phyloP scores from a whole-genome alignment of 1,140 invertebrate species.

The Mactra quadrangularis region DNA sequence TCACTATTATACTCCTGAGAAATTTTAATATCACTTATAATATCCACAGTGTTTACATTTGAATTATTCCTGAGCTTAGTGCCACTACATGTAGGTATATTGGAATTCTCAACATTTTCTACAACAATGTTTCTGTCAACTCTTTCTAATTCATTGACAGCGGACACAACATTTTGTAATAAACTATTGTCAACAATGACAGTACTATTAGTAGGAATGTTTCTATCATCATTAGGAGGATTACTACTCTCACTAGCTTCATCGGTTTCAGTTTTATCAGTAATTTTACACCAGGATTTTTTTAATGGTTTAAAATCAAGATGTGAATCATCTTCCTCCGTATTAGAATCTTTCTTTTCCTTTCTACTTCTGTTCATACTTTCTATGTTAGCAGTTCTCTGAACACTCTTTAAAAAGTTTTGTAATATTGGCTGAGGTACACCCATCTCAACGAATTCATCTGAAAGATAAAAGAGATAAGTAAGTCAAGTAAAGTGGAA shows the following conservation, averaged over 20 bases:
- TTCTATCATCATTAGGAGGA: background rate
- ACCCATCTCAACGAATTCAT: conserved; percentile 29
- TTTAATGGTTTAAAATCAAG: conserved; percentile 7
- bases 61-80: too few species aligned
- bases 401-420: conserved; percentile 59
- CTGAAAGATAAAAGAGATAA: conserved; percentile 30
- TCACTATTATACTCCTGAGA: background rate
- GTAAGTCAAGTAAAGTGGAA: background rate
- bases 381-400: background rate
- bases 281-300: background rate
- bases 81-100: too few species aligned
- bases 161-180: background rate
- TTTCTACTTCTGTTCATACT: background rate
- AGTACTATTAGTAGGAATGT: background rate
- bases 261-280: background rate
- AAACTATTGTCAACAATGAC: background rate
- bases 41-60: too few species aligned
- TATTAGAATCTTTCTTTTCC: background rate
- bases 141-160: background rate
- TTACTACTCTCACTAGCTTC: background rate
- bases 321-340: background rate
- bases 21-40: too few species aligned
- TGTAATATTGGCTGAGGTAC: conserved; percentile 41
- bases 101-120: too few species aligned
- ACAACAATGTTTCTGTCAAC: too few species aligned